These are phyloP conservation scores for Hiodon tergisus DNA, from an alignment of 2,113 vertebrate species.

Conservation along the genomic window DNA sequence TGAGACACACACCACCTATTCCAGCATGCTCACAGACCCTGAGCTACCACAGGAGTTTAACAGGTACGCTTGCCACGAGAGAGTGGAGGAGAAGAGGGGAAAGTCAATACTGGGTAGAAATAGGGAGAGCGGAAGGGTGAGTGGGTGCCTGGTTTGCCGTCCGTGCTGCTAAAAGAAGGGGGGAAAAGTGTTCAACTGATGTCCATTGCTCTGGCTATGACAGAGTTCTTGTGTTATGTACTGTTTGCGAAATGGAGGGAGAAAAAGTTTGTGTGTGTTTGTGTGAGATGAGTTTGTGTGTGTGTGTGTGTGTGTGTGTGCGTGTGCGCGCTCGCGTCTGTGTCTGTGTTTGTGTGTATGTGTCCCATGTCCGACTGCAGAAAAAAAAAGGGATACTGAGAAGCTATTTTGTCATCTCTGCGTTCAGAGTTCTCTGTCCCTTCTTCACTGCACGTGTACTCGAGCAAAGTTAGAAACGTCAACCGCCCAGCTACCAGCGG, in stretches of 20 bases:
- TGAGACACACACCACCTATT: slow-evolving; percentile 71
- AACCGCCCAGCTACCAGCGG: background rate
- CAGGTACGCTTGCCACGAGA: slow-evolving; percentile 74
- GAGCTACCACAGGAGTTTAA: slow-evolving; percentile 98
- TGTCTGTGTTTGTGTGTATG: slow-evolving; percentile 8
- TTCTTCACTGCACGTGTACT: slow-evolving; percentile 4
- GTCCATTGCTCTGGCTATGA: background rate
- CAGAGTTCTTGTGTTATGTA: slow-evolving; percentile 1
- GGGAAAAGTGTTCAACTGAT: background rate
- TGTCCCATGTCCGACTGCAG: slow-evolving; percentile 25
- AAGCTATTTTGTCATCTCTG: background rate
- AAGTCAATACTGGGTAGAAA: background rate
- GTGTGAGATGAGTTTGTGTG: slow-evolving; percentile 2
- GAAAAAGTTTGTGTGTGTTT: background rate
- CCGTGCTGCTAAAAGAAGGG: background rate
- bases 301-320: background rate
- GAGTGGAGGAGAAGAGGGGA: background rate
- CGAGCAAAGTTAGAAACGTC: slow-evolving; percentile 27
- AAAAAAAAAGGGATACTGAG: slow-evolving; percentile 14
- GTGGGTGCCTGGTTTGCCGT: background rate
- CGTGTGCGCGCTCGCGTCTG: background rate
- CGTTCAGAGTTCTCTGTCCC: background rate
- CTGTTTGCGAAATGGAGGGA: background rate
- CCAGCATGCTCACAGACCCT: slow-evolving; percentile 98
- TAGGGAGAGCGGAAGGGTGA: slow-evolving; percentile 8